Percentiles rank a stretch among this genome's conserved stretches.
These are phyloP conservation scores for Mnemiopsis leidyi DNA, from an alignment of 37 sponge, comb jelly and placozoan species.

Conservation along the genomic window DNA sequence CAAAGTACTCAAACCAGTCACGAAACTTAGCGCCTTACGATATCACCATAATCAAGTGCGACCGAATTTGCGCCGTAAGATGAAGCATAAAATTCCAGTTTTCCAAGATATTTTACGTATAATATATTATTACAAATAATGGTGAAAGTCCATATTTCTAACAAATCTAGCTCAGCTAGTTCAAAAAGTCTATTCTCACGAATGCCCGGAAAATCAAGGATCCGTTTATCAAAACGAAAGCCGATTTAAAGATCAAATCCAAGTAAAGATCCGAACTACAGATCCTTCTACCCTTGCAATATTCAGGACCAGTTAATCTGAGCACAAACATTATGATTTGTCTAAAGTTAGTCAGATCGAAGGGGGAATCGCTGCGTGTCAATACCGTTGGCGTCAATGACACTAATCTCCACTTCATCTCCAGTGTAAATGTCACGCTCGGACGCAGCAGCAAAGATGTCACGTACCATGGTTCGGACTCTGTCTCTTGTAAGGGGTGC, in stretches of 20 bases:
- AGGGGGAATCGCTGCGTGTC: conserved; percentile 74
- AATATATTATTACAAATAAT: background rate
- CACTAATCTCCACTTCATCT: conserved; percentile 77
- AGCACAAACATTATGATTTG: no score
- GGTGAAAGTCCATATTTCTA: background rate
- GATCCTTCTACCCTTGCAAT: no score
- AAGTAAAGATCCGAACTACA: no score
- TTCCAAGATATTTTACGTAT: background rate
- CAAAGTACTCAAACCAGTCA: no score
- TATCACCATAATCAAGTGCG: no score
- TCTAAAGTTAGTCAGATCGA: conserved; percentile 75
- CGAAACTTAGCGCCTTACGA: no score
- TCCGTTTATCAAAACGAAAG: background rate
- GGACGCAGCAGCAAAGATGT: conserved; percentile 93
- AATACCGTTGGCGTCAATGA: conserved; percentile 77
- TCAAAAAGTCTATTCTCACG: background rate
- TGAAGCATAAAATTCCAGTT: background rate
- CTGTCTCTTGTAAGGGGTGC: conserved; percentile 76
- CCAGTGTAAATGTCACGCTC: conserved; percentile 98
- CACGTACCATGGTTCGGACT: conserved; percentile 79
- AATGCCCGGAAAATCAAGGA: background rate
- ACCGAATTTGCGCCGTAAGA: no score
- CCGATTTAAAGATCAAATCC: no score
- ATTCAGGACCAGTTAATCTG: background rate
- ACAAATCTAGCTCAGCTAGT: background rate